Conservation (phyloP, 2,888 invertebrate species). For the Lithophane socia region DNA sequence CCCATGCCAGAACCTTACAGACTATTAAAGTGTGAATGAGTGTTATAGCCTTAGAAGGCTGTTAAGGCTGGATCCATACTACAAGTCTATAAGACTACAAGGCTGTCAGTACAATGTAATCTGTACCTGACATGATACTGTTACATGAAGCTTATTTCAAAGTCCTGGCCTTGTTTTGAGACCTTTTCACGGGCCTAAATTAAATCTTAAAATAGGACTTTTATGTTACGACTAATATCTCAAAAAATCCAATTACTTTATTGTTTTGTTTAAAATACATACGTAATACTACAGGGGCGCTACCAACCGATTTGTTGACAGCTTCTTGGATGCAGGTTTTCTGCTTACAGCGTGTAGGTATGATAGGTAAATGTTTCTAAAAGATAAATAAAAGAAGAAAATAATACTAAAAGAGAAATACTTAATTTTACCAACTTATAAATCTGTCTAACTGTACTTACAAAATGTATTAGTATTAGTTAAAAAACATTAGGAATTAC, state of each 20-base stretch:
- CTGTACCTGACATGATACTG: constrained; percentile 20
- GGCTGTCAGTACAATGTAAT: constrained; percentile 30
- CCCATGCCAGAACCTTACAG: neutral
- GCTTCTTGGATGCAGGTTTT: neutral
- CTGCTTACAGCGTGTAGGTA: neutral
- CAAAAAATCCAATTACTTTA: neutral
- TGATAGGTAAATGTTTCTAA: neutral
- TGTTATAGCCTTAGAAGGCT: constrained; percentile 6
- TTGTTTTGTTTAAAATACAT: neutral
- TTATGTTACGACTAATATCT: neutral
- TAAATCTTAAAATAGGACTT: neutral
- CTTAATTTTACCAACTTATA: neutral
- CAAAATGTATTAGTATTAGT: no score
- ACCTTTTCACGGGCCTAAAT: neutral
- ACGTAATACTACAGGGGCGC: neutral
- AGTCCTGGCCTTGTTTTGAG: neutral
- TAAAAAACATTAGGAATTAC: neutral
- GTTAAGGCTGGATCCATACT: neutral
- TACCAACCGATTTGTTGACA: neutral
- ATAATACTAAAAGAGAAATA: neutral
- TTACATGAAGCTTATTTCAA: constrained; percentile 2
- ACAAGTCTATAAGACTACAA: neutral
- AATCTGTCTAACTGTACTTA: no score
- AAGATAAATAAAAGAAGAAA: neutral
- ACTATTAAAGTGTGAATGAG: constrained; percentile 7